Evolutionary conservation across 2,888 invertebrate species (phyloP).

Genomic region (Bruchidius siliquastri): DNA sequence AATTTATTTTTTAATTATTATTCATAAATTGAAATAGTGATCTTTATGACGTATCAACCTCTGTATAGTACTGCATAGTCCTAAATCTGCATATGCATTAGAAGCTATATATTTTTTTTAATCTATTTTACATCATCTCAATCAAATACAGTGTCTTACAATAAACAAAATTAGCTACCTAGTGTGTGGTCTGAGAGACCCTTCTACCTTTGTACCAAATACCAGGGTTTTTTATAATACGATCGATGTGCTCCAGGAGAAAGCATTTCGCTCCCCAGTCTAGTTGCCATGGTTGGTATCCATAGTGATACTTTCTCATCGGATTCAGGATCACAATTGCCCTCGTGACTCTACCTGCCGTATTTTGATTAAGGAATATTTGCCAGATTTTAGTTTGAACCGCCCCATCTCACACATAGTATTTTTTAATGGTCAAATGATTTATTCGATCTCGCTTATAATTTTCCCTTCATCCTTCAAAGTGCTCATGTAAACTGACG

Average conservation of each 20-base stretch:
- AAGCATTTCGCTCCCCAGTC: constrained; percentile 27
- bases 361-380: constrained; percentile 17
- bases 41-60: too few species aligned
- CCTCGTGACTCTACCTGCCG: constrained; percentile 1
- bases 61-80: too few species aligned
- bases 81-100: too few species aligned
- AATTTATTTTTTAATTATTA: too few species aligned
- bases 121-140: too few species aligned
- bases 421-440: too few species aligned
- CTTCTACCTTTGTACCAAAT: background rate
- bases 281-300: constrained; percentile 44
- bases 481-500: too few species aligned
- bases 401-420: background rate
- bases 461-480: too few species aligned
- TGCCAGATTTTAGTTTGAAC: constrained; percentile 7
- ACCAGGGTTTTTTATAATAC: background rate
- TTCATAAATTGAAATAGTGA: too few species aligned
- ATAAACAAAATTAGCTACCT: background rate
- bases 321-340: constrained; percentile 20
- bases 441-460: too few species aligned
- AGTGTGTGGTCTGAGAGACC: background rate
- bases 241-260: background rate
- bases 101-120: too few species aligned
- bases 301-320: constrained; percentile 44
- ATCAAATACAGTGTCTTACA: background rate